These are phyloP conservation scores for Hemiscyllium ocellatum DNA, from an alignment of 2,113 vertebrate genomes.

Conservation along the genomic window DNA sequence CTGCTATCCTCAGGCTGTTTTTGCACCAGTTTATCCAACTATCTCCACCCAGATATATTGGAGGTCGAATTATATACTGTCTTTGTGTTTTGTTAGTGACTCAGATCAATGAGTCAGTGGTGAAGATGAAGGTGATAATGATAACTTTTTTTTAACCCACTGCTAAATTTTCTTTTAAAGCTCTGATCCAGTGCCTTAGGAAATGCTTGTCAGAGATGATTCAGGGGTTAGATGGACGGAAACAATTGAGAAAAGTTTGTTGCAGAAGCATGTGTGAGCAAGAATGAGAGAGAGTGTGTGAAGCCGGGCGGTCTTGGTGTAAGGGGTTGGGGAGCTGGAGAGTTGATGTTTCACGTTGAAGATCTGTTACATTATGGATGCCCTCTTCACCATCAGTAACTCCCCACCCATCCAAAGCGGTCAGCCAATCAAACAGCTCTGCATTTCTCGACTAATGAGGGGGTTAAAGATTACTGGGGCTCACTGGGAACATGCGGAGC, in stretches of 20 bases:
- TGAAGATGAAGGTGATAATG: not conserved
- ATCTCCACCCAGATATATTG: not conserved
- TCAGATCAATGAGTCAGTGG: not conserved
- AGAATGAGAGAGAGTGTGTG: not conserved
- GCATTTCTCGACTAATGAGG: no score
- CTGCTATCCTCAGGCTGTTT: not conserved
- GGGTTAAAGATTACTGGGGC: no score
- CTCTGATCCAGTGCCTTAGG: not conserved
- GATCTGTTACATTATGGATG: no score
- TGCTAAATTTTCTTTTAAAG: not conserved
- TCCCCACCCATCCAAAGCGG: no score
- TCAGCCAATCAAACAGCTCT: no score
- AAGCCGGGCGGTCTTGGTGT: no score
- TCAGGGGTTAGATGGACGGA: not conserved
- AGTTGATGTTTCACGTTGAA: no score
- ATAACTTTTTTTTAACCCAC: not conserved
- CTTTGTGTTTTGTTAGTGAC: not conserved
- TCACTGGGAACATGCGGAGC: no score
- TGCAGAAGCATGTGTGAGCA: not conserved
- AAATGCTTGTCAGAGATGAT: not conserved
- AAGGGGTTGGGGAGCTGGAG: no score
- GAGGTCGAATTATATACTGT: not conserved
- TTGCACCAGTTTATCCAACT: not conserved
- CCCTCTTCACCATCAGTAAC: no score
- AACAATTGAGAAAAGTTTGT: not conserved